A percentile compares a stretch with the other conserved stretches of the same genome.
Conservation (phyloP, 2,797 vertebrate genomes). For the Enteromius radiatus region DNA sequence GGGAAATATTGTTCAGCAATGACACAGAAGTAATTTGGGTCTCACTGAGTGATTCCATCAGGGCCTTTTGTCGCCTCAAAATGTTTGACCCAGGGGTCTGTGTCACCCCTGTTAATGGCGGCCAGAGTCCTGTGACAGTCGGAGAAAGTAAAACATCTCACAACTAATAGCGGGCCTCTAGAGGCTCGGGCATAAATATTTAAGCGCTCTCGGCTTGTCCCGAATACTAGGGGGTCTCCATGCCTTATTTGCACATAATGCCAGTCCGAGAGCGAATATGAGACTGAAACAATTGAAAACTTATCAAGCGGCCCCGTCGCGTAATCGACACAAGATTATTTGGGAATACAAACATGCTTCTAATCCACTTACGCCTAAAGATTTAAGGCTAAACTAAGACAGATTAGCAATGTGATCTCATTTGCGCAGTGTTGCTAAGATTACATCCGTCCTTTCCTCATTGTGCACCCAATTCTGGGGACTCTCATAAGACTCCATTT, state of each 20-base stretch:
- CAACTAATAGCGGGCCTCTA: slow-evolving; percentile 83
- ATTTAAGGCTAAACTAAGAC: slow-evolving; percentile 40
- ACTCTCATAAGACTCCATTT: slow-evolving; percentile 57
- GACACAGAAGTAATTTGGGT: slow-evolving; percentile 89
- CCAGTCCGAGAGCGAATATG: slow-evolving; percentile 77
- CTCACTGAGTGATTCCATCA: slow-evolving; percentile 83
- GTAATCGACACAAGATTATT: slow-evolving; percentile 19
- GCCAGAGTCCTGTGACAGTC: slow-evolving; percentile 81
- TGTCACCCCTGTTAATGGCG: slow-evolving; percentile 82
- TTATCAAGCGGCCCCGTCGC: neutral
- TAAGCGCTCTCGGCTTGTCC: slow-evolving; percentile 81
- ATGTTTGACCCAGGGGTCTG: slow-evolving; percentile 87
- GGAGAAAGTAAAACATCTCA: slow-evolving; percentile 86
- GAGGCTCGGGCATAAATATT: slow-evolving; percentile 87
- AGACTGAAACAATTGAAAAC: slow-evolving; percentile 1
- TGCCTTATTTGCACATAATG: slow-evolving; percentile 81
- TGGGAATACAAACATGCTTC: slow-evolving; percentile 40
- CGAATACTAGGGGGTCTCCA: slow-evolving; percentile 84
- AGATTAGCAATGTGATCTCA: slow-evolving; percentile 57
- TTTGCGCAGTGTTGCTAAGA: slow-evolving; percentile 52
- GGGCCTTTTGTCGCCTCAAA: slow-evolving; percentile 82
- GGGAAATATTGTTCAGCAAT: slow-evolving; percentile 86
- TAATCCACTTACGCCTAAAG: slow-evolving; percentile 48
- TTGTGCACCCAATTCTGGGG: slow-evolving; percentile 49
- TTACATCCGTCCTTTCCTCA: slow-evolving; percentile 48